These are phyloP conservation scores for Grammomys dolichurus DNA, from an alignment of 2,113 vertebrate species.

Conservation along the genomic window DNA sequence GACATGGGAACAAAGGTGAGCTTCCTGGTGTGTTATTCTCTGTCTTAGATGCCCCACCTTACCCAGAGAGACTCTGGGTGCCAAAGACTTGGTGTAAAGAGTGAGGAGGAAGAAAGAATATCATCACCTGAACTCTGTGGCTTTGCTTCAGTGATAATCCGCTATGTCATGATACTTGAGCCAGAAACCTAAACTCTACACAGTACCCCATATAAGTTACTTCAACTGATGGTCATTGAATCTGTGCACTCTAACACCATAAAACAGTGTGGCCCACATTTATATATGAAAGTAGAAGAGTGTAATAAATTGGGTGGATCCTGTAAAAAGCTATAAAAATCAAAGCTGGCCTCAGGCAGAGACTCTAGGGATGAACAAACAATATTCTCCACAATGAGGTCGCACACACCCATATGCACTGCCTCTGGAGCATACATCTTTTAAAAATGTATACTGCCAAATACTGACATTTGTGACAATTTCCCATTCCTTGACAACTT, in stretches of 20 bases:
- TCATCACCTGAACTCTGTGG: fast-evolving
- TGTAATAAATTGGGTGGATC: background rate
- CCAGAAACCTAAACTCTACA: background rate
- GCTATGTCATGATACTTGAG: too few relatives aligned
- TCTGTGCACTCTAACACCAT: background rate
- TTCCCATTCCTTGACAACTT: background rate
- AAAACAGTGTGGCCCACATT: background rate
- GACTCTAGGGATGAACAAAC: background rate
- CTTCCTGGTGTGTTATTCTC: background rate
- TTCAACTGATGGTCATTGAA: background rate
- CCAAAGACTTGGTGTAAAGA: background rate
- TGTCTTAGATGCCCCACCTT: background rate
- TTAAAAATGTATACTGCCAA: background rate
- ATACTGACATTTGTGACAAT: background rate
- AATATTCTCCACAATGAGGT: background rate
- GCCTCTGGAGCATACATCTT: background rate
- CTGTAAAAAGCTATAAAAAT: background rate
- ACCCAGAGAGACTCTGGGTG: background rate
- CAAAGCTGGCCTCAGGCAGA: background rate
- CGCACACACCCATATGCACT: background rate
- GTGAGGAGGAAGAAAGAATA: background rate
- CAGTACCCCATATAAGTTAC: background rate
- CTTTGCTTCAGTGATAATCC: background rate
- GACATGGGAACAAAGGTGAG: background rate
- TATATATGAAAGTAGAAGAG: background rate